phyloP scores from a whole-genome alignment of 53 echinoderm and acorn worm genomes.

The Crossaster papposus region DNA sequence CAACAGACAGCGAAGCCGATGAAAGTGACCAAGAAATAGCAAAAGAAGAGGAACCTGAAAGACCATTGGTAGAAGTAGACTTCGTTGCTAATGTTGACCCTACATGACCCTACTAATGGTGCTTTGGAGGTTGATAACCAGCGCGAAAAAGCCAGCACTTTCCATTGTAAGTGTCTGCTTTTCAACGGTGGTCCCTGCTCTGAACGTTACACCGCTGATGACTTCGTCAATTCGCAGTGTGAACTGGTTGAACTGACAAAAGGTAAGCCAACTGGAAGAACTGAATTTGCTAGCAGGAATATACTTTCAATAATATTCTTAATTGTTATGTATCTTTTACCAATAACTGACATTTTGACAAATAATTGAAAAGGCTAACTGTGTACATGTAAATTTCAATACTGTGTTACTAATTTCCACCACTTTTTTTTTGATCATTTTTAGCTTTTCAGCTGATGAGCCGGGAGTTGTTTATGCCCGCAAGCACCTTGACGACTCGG shows the following conservation, averaged over 20 bases:
- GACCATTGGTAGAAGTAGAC: background rate
- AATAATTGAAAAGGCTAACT: no score
- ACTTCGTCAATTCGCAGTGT: slow-evolving; percentile 20
- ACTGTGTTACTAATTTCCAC: no score
- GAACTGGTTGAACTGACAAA: slow-evolving; percentile 31
- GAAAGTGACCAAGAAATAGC: background rate
- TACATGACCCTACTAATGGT: background rate
- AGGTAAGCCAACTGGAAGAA: background rate
- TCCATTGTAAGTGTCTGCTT: slow-evolving; percentile 1
- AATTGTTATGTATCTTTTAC: background rate
- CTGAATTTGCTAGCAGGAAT: background rate
- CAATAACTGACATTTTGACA: no score
- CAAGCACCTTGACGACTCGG: no score
- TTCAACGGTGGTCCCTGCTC: slow-evolving; percentile 1
- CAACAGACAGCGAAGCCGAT: background rate
- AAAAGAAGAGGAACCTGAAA: background rate
- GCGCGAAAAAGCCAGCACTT: slow-evolving; percentile 11
- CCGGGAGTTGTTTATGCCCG: no score
- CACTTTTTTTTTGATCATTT: no score
- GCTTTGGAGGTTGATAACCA: background rate
- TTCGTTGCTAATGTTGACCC: background rate
- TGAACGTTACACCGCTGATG: background rate
- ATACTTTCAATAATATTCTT: background rate
- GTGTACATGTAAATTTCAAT: no score
- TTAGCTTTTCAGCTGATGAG: no score